Base-by-base conservation (phyloP, 2,888 invertebrate genomes). In the Thymelicus sylvestris region DNA sequence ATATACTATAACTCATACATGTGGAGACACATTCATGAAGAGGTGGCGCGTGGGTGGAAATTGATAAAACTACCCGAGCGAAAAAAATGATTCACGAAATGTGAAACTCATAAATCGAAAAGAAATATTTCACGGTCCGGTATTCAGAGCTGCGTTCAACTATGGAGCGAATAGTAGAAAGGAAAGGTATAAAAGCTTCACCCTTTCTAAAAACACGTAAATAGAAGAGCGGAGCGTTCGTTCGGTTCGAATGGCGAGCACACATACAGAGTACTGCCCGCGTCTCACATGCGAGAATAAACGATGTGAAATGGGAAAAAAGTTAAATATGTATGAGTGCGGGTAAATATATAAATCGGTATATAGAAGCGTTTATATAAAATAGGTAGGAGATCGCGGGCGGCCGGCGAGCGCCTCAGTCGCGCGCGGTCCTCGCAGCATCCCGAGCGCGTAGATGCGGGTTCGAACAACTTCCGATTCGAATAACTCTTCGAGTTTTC, bases 261-360 rank as follows among this genome's bases (percentile, higher is more conserved):
- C 92, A 89, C 91, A 88, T 84, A 81, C 86, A 78, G 80, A 76
- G 78, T 80, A 76, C 83, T 80, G 81, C 81, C 83, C 84, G 81
- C 81, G 80, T 81, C 85, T 85, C 83, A 90, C 92, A 91, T 89
- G 90, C 89, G 89, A 84, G 89, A 90, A 91, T 91, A 92, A 92
- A 90, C 92, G 92, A 90, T 86, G 88, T 89, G 92, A 92, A 93
- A 93, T 93, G 91, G 91, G 91, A 92, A 93, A 93, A 93, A 93
- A 92, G 90, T 93, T 92, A 92, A 93, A 93, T 93, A 93, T 93
- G 93, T 93, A 93, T 92, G 93, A 92, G 93, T 93, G 93, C 84
- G 93, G 90, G 93, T 90, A 93, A 93, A 93, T 93, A 93, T 91
- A 93, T 93, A 93, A 93, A 93, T 93, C 90, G 92, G 92, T 92